These are phyloP conservation scores for Haemorhous mexicanus DNA, from an alignment of 2,113 vertebrate species.

Conservation along the genomic window DNA sequence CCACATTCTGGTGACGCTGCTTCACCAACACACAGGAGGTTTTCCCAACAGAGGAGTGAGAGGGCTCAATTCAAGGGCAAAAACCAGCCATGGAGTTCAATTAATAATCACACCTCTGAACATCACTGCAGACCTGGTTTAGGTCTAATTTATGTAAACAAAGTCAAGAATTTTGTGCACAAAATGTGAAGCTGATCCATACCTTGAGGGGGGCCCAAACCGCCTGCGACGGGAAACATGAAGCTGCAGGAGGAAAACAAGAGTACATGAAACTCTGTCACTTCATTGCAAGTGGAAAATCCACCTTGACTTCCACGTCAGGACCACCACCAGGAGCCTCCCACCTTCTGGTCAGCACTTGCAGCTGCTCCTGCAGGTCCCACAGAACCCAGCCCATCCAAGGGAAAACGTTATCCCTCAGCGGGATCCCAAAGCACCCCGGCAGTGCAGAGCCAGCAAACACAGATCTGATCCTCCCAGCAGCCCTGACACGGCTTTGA, in stretches of 20 bases:
- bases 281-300: background rate
- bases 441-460: background rate
- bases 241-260: slow-evolving; percentile 79
- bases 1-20: background rate
- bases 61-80: background rate
- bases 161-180: background rate
- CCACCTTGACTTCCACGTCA: accelerated
- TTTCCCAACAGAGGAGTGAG: background rate
- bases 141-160: background rate
- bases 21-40: background rate
- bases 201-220: slow-evolving; percentile 92
- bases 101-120: background rate
- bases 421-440: background rate
- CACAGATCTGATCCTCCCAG: background rate
- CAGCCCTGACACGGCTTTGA: background rate
- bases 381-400: accelerated
- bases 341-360: background rate
- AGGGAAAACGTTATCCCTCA: background rate
- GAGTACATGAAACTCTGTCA: background rate
- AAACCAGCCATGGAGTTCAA: background rate
- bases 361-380: background rate
- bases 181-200: slow-evolving; percentile 29
- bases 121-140: background rate
- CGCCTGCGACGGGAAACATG: slow-evolving; percentile 91
- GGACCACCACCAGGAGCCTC: background rate